A percentile compares a stretch with the other conserved stretches of the same genome.
Conservation (phyloP, 1,140 invertebrate species). For the Apis laboriosa region DNA sequence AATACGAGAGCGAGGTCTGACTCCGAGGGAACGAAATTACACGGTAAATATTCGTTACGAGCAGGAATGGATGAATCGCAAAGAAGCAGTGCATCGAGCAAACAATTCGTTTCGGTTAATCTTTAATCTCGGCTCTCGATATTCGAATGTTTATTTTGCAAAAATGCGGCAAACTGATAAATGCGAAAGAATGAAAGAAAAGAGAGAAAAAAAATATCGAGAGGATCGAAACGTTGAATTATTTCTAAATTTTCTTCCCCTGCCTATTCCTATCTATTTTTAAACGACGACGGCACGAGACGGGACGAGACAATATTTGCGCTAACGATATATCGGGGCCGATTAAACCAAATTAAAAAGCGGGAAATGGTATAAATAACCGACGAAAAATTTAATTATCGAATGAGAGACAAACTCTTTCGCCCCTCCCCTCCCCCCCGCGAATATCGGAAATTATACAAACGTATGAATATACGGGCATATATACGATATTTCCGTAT, state of each 20-base stretch:
- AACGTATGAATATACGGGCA: neutral
- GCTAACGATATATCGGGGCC: neutral
- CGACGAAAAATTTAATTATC: neutral
- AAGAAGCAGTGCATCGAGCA: neutral
- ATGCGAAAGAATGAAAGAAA: neutral
- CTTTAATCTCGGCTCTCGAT: neutral
- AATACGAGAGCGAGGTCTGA: neutral
- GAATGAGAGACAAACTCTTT: neutral
- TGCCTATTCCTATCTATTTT: too few relatives aligned
- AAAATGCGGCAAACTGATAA: neutral
- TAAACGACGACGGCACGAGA: too few relatives aligned
- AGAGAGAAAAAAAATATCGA: neutral
- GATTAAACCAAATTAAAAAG: neutral
- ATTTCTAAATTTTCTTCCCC: too few relatives aligned
- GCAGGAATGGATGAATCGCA: neutral
- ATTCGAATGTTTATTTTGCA: too few relatives aligned
- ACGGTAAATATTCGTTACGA: constrained; percentile 14
- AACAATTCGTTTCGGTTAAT: neutral
- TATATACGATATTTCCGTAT: neutral
- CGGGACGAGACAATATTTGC: too few relatives aligned
- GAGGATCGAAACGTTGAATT: too few relatives aligned
- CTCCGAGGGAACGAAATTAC: neutral
- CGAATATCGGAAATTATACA: neutral
- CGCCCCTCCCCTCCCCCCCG: neutral
- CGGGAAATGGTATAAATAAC: too few relatives aligned